Percentiles rank a stretch among this genome's conserved stretches.
phyloP scores from a whole-genome alignment of 2,113 vertebrate genomes.

The Percopsis transmontana region DNA sequence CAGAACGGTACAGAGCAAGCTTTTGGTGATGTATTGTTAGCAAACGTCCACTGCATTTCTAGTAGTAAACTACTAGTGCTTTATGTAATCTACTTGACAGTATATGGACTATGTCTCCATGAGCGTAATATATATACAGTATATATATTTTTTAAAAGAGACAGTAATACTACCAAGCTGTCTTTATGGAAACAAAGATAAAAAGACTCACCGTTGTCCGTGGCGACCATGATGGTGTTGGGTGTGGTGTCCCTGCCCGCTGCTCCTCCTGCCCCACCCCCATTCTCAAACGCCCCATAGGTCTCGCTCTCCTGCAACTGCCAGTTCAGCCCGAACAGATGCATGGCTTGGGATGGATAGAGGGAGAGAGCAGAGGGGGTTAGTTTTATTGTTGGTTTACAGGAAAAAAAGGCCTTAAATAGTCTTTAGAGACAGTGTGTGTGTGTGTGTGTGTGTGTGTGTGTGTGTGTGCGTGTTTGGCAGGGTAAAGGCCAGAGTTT shows the following conservation, averaged over 20 bases:
- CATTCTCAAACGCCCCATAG: conserved; percentile 93
- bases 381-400: not conserved
- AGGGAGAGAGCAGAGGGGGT: not conserved
- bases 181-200: not conserved
- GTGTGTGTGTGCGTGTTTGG: conserved; percentile 7
- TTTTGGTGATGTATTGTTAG: too few species aligned
- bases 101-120: too few species aligned
- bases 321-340: conserved; percentile 98
- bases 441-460: conserved; percentile 12
- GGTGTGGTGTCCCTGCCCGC: conserved; percentile 84
- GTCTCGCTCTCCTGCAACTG: conserved; percentile 95
- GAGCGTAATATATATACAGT: too few species aligned
- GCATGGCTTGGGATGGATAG: conserved; percentile 84
- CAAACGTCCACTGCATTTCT: too few species aligned
- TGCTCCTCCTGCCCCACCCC: conserved; percentile 76
- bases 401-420: not conserved
- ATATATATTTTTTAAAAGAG: too few species aligned
- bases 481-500: not conserved
- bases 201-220: conserved; percentile 86
- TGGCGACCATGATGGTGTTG: conserved; percentile 87
- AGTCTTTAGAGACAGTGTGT: conserved; percentile 1
- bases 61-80: too few species aligned
- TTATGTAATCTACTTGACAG: too few species aligned
- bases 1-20: too few species aligned
- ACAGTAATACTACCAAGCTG: not conserved